Conservation (phyloP, 2,797 vertebrate species). For the Tragopan temminckii region DNA sequence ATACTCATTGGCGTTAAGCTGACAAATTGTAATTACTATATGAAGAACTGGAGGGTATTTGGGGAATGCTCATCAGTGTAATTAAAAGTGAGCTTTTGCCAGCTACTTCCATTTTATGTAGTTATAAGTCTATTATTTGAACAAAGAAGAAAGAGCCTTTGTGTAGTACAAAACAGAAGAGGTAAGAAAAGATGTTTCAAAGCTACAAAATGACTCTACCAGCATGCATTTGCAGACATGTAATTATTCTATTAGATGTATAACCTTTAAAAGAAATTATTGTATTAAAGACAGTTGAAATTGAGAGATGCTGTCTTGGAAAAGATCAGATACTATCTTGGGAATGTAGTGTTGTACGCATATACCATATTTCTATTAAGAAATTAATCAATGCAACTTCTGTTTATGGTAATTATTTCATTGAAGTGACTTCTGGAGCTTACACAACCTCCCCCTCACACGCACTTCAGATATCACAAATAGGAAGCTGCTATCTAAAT, state of each 20-base stretch:
- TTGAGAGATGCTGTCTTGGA: not conserved
- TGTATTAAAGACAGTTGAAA: not conserved
- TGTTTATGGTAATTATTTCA: constrained; percentile 44
- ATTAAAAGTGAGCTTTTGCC: constrained; percentile 65
- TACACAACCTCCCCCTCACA: constrained; percentile 62
- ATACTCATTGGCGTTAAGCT: constrained; percentile 24
- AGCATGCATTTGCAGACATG: not conserved
- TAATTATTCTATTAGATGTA: constrained; percentile 40
- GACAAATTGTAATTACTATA: constrained; percentile 62
- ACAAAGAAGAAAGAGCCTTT: constrained; percentile 7
- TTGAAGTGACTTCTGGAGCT: constrained; percentile 34
- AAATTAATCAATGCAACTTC: constrained; percentile 17
- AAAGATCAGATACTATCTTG: not conserved
- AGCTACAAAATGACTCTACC: not conserved
- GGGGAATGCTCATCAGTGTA: constrained; percentile 44
- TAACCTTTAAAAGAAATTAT: constrained; percentile 2
- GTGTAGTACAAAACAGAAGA: not conserved
- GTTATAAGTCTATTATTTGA: constrained; percentile 61
- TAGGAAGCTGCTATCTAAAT: not conserved
- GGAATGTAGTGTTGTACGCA: constrained; percentile 8
- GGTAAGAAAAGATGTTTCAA: constrained; percentile 21
- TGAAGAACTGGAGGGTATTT: constrained; percentile 43
- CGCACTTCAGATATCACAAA: not conserved
- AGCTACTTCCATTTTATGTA: constrained; percentile 50
- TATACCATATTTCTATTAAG: constrained; percentile 15